Evolutionary conservation across 2,113 vertebrate genomes (phyloP), one percentile per base, ranked within the genome.

Genomic region (Grallaria varia): DNA sequence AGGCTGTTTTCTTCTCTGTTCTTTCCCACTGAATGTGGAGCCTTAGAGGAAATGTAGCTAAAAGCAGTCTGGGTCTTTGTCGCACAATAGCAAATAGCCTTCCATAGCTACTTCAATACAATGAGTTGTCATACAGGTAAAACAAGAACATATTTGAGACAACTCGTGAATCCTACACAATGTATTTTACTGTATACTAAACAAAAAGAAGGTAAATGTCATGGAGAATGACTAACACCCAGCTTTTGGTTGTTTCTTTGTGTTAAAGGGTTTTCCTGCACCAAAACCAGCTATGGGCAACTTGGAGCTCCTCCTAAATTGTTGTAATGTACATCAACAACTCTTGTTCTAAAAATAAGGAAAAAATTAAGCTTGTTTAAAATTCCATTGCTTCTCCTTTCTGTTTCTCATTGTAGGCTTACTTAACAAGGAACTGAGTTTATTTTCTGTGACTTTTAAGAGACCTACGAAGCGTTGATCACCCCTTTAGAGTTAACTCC

Each of bases 1-100:
- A 79, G 47, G 35, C 18, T 79, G 8, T 75, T 84, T 79, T 66
- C 55, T 90, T 90, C 24, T 14, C 27, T 58, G 4, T 77, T 58
- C 33, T 89, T 74, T 80, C 20, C 16, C 12, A 31, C 25, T 80
- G 37, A 62, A 81, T 52, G 45, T 86, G 40, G 45, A 77, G 23
- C 59, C 39, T 25, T 73, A 82, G 55, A 67, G n/a, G 22, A 73
- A 79, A 60, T 60, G 35, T 44, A 27, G 16, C 7, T 62, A 25
- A 78, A 78, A 52, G 18, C 37, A 58, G 7, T 18, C 40, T 69
- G 63, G 23, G 28, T 31, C 30, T 82, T 66, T 75, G 19, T 56
- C 89, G 49, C 58, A 24, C 0, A 0, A 23, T 47, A 74, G 30
- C 14, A 0, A 0, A 23, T 47, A 74, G 30, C 14, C 12, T 87